phyloP scores from a whole-genome alignment of 30 jellyfish, hydroid and myxozoan species.

The Clytia hemisphaerica region DNA sequence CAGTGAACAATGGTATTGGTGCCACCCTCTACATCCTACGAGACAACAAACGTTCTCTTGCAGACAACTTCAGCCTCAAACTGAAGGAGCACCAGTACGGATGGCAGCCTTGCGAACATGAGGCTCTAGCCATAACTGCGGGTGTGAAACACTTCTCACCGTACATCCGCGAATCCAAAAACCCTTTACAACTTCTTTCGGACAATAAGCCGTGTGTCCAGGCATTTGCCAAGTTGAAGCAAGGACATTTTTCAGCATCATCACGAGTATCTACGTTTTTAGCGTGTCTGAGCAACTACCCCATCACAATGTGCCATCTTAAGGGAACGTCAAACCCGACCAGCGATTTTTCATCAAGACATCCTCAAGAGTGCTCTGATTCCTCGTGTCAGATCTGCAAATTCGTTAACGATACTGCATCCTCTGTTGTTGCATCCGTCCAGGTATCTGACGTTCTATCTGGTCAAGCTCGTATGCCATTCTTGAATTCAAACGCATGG shows the following conservation, averaged over 20 bases:
- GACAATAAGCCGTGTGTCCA: slow-evolving; percentile 1
- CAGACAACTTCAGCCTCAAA: no score
- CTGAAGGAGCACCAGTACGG: not conserved
- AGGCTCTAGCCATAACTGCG: not conserved
- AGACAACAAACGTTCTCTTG: not conserved
- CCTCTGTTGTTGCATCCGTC: no score
- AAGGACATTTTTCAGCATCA: not conserved
- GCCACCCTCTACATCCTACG: not conserved
- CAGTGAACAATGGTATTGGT: not conserved
- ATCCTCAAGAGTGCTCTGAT: no score
- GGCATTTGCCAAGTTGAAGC: not conserved
- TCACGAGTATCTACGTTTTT: not conserved
- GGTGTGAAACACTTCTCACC: no score
- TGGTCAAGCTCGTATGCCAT: no score
- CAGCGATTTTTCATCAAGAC: no score
- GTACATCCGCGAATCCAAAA: not conserved
- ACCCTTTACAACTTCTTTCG: not conserved
- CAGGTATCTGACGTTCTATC: no score
- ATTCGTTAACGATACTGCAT: no score
- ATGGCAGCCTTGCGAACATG: not conserved
- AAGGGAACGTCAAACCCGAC: no score
- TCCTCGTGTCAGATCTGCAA: no score
- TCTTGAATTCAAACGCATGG: no score
- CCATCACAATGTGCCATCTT: not conserved
- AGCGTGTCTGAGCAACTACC: not conserved